Evolutionary conservation across 2,888 invertebrate genomes (phyloP).

Genomic region (Drosophila peninsularis): DNA sequence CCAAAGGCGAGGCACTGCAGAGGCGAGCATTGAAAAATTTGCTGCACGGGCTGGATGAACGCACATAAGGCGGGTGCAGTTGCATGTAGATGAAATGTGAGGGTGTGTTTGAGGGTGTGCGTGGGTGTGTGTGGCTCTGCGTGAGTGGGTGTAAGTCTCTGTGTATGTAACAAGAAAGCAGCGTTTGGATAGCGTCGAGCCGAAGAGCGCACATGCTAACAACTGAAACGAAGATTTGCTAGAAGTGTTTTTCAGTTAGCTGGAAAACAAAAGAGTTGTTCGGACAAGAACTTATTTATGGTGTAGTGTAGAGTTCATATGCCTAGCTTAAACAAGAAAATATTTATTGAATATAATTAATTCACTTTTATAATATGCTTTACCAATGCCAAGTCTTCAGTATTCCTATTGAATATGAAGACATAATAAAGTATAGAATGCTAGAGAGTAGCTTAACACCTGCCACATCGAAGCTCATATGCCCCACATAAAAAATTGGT

Average conservation of each 20-base stretch:
- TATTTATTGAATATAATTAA: neutral
- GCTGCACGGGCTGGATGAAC: constrained; percentile 30
- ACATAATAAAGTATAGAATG: too few species aligned
- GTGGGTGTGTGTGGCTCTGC: neutral
- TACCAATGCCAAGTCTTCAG: too few species aligned
- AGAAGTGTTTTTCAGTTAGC: neutral
- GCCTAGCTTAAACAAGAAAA: neutral
- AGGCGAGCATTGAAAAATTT: constrained; percentile 57
- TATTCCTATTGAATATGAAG: too few species aligned
- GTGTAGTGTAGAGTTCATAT: neutral
- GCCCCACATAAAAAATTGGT: constrained; percentile 15
- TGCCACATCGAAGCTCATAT: neutral
- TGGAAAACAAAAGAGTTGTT: constrained; percentile 2
- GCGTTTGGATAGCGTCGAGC: neutral
- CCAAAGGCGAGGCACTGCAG: constrained; percentile 58
- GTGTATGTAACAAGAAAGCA: constrained; percentile 9
- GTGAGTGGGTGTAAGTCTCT: neutral
- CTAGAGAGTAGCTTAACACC: too few species aligned
- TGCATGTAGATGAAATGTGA: neutral
- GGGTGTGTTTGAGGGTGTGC: neutral
- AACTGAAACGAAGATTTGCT: neutral
- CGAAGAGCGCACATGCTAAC: constrained; percentile 1
- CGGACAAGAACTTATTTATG: neutral
- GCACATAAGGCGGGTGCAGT: constrained; percentile 25
- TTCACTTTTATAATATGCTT: neutral